Conservation (phyloP, 2,888 invertebrate species). For the Spodoptera littoralis region DNA sequence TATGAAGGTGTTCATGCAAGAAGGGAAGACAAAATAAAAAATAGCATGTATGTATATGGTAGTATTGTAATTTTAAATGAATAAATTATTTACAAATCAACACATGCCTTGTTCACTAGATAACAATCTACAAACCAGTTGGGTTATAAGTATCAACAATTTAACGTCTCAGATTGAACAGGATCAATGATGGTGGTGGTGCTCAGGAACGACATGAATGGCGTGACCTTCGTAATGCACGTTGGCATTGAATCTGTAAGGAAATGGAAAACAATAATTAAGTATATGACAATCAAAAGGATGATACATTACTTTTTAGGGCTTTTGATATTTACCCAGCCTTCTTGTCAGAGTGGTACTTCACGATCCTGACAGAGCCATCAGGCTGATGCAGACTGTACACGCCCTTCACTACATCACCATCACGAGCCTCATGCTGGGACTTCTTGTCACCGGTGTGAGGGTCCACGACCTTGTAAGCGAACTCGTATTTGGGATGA, state of each 20-base stretch:
- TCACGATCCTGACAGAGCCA: slow-evolving; percentile 78
- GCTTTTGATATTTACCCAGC: slow-evolving; percentile 33
- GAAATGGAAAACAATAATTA: slow-evolving; percentile 8
- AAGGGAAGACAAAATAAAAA: too few species aligned
- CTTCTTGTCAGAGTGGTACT: slow-evolving; percentile 75
- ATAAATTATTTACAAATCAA: background rate
- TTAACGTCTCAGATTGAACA: too few species aligned
- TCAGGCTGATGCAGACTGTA: slow-evolving; percentile 82
- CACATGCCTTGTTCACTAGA: slow-evolving; percentile 12
- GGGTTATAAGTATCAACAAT: too few species aligned
- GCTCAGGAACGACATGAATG: slow-evolving; percentile 54
- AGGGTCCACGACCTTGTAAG: slow-evolving; percentile 80
- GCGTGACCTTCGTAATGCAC: slow-evolving; percentile 53
- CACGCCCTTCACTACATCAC: slow-evolving; percentile 74
- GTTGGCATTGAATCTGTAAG: slow-evolving; percentile 45
- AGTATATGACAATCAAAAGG: too few species aligned
- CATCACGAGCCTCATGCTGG: slow-evolving; percentile 71
- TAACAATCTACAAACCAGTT: background rate
- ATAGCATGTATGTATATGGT: too few species aligned
- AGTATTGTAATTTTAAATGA: too few species aligned
- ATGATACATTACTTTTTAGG: background rate
- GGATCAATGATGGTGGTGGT: slow-evolving; percentile 47
- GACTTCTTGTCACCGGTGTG: slow-evolving; percentile 81
- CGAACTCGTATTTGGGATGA: slow-evolving; percentile 79
- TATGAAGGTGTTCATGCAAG: too few species aligned